These are phyloP conservation scores for Spheniscus mendiculus DNA, from an alignment of 2,113 vertebrate species.

Conservation along the genomic window DNA sequence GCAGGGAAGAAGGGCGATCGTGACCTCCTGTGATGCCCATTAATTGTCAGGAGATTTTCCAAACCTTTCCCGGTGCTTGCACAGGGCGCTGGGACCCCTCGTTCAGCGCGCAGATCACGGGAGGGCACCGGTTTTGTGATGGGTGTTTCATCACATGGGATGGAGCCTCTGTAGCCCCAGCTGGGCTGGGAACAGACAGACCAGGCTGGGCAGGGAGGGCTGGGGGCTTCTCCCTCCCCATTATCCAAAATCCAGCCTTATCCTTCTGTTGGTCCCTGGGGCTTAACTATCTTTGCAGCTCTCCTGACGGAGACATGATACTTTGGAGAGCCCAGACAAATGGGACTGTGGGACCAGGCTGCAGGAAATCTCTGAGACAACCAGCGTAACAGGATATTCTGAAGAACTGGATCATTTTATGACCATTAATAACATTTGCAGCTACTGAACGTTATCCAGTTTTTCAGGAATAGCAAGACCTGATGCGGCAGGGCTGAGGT, in stretches of 20 bases:
- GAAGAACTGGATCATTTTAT: neutral
- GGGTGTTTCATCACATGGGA: accelerated
- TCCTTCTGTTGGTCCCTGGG: neutral
- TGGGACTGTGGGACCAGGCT: neutral
- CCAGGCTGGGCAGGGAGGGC: neutral
- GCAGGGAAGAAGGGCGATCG: neutral
- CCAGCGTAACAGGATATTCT: neutral
- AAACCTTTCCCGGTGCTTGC: neutral
- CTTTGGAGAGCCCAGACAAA: neutral
- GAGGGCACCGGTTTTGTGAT: accelerated
- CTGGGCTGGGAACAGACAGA: neutral
- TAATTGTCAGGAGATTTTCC: neutral
- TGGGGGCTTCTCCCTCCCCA: neutral
- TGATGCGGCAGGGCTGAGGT: neutral
- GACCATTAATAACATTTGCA: conserved; percentile 49
- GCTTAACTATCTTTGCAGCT: neutral
- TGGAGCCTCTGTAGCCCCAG: neutral
- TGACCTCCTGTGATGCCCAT: neutral
- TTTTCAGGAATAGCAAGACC: neutral
- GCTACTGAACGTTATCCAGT: neutral
- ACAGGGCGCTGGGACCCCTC: accelerated
- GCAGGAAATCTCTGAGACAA: neutral
- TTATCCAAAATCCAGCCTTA: neutral
- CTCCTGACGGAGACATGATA: neutral
- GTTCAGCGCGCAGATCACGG: accelerated